Evolutionary conservation across 1,140 invertebrate genomes (phyloP), one percentile per base, ranked within the genome.

Genomic region (Coboldia fuscipes): DNA sequence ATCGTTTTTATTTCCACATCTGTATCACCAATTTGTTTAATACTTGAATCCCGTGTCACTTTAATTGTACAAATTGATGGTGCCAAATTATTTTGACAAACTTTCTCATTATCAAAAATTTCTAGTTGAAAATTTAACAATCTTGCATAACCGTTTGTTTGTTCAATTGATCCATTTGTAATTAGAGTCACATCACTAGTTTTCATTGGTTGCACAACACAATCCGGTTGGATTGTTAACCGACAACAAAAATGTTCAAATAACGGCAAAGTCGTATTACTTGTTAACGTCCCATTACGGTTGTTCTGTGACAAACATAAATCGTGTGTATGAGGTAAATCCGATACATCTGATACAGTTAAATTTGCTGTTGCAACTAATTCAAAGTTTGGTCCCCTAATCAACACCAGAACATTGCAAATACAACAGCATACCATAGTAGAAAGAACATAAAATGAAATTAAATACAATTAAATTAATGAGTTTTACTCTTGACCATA

Each of bases 181-280:
- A 63, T 55, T 27, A 70, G 29, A 40, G 49, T 58, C 15, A 73
- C 48, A 37, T 54, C 61, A 3, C 69, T 69, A 10, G 62, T 55
- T 37, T 57, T 57, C 24, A 61, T 47, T 35, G 70, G 63, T 39
- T 66, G 59, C 17, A 56, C 52, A 13, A 71, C 50, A 47, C 66
- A 72, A 31, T 72, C 61, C 6, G 75, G 74, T 40, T 71, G 63
- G 22, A 70, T 68, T 3, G 72, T 72, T 23, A 79, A 51, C 29
- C 72, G 66, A 51, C 72, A 76, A 43, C 75, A 79, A 45, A 76
- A 76, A 44, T 76, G 70, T 8, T 73, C 75, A 49, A 78, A 79
- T 15, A 79, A 46, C 13, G 75, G 74, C 36, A 78, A 50, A 2
- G 24, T 10, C 26, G 14, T 41, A 13, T 35, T 32, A 35, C 34